Conservation (phyloP, 2,797 vertebrate genomes). For the Ciconia nigra region DNA sequence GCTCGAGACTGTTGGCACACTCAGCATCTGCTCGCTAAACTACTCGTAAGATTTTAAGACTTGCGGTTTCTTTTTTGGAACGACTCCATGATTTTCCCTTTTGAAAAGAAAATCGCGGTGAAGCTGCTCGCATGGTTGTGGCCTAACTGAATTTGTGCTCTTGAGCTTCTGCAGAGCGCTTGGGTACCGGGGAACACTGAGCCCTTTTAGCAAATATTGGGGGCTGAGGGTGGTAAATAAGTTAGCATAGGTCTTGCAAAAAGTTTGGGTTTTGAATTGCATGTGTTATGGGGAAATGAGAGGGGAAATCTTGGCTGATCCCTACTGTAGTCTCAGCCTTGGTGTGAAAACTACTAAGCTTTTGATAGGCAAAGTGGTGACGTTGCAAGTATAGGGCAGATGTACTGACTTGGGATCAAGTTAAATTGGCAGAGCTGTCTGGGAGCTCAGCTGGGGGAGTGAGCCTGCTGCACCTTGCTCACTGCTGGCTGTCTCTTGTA, state of each 20-base stretch:
- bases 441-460: background rate
- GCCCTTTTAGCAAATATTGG: background rate
- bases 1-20: background rate
- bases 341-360: background rate
- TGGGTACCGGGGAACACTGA: background rate
- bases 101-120: background rate
- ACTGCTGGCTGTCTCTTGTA: background rate
- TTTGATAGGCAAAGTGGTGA: background rate
- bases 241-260: background rate
- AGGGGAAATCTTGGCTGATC: background rate
- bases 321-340: accelerated
- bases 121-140: background rate
- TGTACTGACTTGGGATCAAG: background rate
- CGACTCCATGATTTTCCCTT: background rate
- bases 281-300: accelerated
- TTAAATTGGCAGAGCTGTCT: background rate
- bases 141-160: background rate
- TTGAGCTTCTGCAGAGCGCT: background rate
- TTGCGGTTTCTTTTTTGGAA: constrained; percentile 24
- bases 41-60: constrained; percentile 30
- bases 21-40: background rate
- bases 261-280: background rate
- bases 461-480: background rate
- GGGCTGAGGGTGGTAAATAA: background rate
- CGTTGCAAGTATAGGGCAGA: background rate